Conservation (phyloP, 2,113 vertebrate genomes). For the Hyperoodon ampullatus region DNA sequence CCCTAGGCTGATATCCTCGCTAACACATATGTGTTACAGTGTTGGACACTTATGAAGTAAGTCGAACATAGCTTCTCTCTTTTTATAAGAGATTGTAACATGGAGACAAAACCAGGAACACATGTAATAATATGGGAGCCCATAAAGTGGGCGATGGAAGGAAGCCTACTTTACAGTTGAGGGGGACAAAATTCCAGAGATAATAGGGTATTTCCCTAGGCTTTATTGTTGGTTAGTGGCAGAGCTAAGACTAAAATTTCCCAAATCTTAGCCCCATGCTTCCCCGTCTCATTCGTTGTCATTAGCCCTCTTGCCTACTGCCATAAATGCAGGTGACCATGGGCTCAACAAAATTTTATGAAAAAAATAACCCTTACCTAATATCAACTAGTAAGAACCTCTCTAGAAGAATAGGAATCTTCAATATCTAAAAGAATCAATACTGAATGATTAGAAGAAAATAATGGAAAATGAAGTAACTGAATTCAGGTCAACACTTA, state of each 20-base stretch:
- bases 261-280: not conserved
- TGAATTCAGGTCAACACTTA: slow-evolving; percentile 56
- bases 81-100: not conserved
- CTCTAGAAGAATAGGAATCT: not conserved
- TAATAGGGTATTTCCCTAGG: not conserved
- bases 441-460: slow-evolving; percentile 58
- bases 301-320: not conserved
- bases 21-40: not conserved
- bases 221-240: no score
- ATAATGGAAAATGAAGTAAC: slow-evolving; percentile 57
- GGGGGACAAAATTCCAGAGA: not conserved
- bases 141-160: not conserved
- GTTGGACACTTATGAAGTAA: not conserved
- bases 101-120: not conserved
- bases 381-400: not conserved
- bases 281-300: not conserved
- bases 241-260: not conserved
- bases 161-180: not conserved
- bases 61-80: not conserved
- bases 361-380: not conserved
- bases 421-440: slow-evolving; percentile 56
- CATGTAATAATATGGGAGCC: not conserved
- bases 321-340: not conserved
- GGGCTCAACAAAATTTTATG: not conserved
- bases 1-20: not conserved